Evolutionary conservation across 2,113 vertebrate species (phyloP).

Genomic region (Hippocampus mohnikei): DNA sequence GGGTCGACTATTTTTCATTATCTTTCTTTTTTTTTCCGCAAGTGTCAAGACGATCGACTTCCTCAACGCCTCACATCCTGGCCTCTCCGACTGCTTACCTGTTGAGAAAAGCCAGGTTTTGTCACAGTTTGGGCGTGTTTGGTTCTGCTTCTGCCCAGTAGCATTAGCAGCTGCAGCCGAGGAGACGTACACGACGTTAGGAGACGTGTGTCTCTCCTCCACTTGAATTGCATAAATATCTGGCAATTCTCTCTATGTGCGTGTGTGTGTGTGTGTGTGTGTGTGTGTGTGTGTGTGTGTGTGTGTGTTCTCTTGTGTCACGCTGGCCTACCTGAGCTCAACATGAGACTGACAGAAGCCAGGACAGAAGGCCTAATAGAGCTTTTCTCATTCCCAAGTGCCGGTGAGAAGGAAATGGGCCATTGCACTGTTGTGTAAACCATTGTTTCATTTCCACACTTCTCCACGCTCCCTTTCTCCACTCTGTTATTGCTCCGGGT

Average conservation of each 20-base stretch:
- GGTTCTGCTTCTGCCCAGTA: slow-evolving; percentile 28
- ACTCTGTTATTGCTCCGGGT: slow-evolving; percentile 68
- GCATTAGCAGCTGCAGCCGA: slow-evolving; percentile 37
- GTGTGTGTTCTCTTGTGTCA: slow-evolving; percentile 35
- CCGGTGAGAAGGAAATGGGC: slow-evolving; percentile 60
- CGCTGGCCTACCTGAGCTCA: slow-evolving; percentile 9
- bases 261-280: slow-evolving; percentile 18
- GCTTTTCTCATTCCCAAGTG: slow-evolving; percentile 40
- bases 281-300: slow-evolving; percentile 24
- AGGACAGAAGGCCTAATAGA: slow-evolving; percentile 58
- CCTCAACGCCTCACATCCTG: background rate
- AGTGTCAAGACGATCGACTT: background rate
- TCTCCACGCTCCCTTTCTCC: slow-evolving; percentile 48
- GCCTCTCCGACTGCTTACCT: background rate
- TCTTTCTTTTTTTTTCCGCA: no score
- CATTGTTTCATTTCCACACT: slow-evolving; percentile 74
- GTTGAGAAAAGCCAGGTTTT: slow-evolving; percentile 2
- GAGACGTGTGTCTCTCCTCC: slow-evolving; percentile 38
- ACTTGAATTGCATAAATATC: slow-evolving; percentile 53
- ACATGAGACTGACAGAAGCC: slow-evolving; percentile 51
- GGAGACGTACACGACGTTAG: slow-evolving; percentile 29
- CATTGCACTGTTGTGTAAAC: slow-evolving; percentile 72
- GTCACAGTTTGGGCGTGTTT: background rate
- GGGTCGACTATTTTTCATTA: no score
- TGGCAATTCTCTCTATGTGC: slow-evolving; percentile 48